Evolutionary conservation across 2,113 vertebrate genomes (phyloP).

Genomic region (Pachypanchax playfairii): DNA sequence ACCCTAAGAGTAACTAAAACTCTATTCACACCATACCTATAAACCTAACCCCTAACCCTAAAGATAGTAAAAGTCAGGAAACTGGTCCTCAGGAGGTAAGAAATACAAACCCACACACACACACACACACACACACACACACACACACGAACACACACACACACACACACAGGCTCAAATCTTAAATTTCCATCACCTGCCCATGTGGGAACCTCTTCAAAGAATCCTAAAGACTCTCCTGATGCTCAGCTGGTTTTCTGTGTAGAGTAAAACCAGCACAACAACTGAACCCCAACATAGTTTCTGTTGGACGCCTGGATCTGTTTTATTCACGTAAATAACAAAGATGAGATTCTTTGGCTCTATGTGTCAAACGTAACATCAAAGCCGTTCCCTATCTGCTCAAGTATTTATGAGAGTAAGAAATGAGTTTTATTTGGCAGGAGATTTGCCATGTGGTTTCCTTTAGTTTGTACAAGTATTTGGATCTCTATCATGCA

Average conservation of each 20-base stretch:
- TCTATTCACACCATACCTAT: too few species aligned
- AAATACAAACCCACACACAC: background rate
- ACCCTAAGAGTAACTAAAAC: too few species aligned
- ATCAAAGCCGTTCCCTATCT: constrained; percentile 12
- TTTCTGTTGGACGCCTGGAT: background rate
- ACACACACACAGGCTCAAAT: background rate
- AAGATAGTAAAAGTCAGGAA: too few species aligned
- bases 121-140: background rate
- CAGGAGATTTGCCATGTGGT: background rate
- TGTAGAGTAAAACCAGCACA: background rate
- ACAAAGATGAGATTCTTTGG: background rate
- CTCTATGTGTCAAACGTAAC: background rate
- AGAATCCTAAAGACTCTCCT: background rate
- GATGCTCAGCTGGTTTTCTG: too few species aligned
- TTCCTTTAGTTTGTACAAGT: background rate
- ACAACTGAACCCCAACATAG: background rate
- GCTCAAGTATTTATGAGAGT: constrained; percentile 9
- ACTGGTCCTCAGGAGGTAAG: too few species aligned
- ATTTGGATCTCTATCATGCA: too few species aligned
- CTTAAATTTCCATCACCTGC: constrained; percentile 13
- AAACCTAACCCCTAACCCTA: too few species aligned
- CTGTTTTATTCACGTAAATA: background rate
- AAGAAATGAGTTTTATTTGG: too few species aligned
- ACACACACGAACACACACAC: background rate
- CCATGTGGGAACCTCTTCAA: background rate